These are phyloP conservation scores for Polyodon spathula DNA, from an alignment of 2,113 vertebrate genomes.

Conservation along the genomic window DNA sequence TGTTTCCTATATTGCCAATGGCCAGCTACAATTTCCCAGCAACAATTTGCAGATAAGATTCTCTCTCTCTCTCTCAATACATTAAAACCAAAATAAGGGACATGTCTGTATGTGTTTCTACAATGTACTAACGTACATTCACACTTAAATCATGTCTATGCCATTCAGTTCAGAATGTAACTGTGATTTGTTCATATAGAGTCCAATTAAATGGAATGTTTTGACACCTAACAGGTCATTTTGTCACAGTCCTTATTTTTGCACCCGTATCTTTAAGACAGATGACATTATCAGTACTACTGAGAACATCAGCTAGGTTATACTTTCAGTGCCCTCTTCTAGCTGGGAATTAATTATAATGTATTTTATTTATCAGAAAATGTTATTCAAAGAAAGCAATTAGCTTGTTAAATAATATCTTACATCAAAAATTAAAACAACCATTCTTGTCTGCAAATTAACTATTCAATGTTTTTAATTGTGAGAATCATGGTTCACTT, in stretches of 20 bases:
- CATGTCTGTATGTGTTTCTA: too few relatives aligned
- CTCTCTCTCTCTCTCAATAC: too few relatives aligned
- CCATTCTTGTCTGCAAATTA: too few relatives aligned
- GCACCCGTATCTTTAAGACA: background rate
- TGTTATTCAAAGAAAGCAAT: constrained; percentile 10
- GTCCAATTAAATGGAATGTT: constrained; percentile 16
- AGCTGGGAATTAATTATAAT: constrained; percentile 13
- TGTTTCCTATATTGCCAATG: too few relatives aligned
- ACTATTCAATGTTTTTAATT: too few relatives aligned
- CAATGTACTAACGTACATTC: too few relatives aligned
- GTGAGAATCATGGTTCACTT: background rate
- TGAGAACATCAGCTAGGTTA: constrained; percentile 1
- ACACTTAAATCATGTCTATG: too few relatives aligned
- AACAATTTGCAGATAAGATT: too few relatives aligned
- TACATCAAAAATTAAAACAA: too few relatives aligned
- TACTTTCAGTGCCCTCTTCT: background rate
- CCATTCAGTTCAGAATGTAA: background rate
- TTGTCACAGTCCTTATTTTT: constrained; percentile 8
- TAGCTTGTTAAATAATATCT: background rate
- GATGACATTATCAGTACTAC: constrained; percentile 1
- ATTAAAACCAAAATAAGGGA: too few relatives aligned
- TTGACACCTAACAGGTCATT: background rate
- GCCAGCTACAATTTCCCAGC: too few relatives aligned
- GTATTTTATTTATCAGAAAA: constrained; percentile 3
- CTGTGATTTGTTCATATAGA: background rate